Base-by-base conservation (phyloP, 1,140 invertebrate genomes). In the Babylonia areolata region DNA sequence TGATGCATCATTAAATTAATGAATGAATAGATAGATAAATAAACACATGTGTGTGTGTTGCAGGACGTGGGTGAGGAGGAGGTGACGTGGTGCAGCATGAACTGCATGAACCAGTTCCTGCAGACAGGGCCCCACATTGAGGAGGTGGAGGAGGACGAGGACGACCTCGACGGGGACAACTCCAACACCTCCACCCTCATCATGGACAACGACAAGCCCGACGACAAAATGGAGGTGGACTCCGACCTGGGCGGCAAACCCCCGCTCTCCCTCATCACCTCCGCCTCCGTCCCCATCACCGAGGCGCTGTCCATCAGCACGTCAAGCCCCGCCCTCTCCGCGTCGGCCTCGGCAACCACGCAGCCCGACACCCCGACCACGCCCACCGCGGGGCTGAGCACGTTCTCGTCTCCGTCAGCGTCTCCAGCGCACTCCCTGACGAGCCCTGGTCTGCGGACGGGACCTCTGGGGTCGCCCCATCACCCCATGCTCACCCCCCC, bases 101-200 rank as follows among this genome's bases (percentile, higher is more conserved):
- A 96, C 87, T 98, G 97, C 94, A 97, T 97, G 91, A 97, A 97
- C 94, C 96, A 97, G 93, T 97, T 97, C 92, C 37, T 84, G 39
- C 82, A 84, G 64, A 84, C 82, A 31, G 64, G 33, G 23, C 82
- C 58, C 6, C 31, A 42, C 17, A 23, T 84, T 17, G 37, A 46
- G 39, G 82, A 84, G 28, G 17, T 46, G 40, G 82, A 84, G 12
- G 69, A 84, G 58, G 82, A 84, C 28, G 37, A 40, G n/a, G 64
- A 46, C 5, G 69, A 73, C 28, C 54, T 69, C 33, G 71, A 75
- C 33, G 54, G n/a, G 12, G 69, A 84, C 69, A 46, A 84, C 35
- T 73, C 64, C 82, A 84, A 84, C 37, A 96, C 96, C 2, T 94
- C 96, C 20, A 96, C 96, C 88, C 96, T 97, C 91, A 95, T 95